Evolutionary conservation across 1,140 invertebrate genomes (phyloP).

Genomic region (Apis dorsata): DNA sequence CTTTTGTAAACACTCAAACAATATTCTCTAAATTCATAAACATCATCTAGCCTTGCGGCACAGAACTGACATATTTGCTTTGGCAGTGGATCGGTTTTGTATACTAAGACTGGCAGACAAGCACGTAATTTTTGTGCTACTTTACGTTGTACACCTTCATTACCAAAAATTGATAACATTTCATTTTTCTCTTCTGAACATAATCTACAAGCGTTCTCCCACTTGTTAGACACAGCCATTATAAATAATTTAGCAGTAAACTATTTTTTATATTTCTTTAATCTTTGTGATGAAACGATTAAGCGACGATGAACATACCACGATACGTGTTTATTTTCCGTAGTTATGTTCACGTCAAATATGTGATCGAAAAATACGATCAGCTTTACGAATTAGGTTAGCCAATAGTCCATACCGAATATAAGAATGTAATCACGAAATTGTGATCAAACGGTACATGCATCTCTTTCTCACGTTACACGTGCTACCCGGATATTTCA

Average conservation of each 20-base stretch:
- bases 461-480: constrained; percentile 26
- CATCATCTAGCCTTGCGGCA: constrained; percentile 72
- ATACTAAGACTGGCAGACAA: constrained; percentile 71
- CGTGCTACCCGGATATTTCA: not conserved
- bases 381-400: constrained; percentile 49
- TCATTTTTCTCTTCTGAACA: constrained; percentile 71
- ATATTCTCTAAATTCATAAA: constrained; percentile 71
- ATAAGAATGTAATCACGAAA: not conserved
- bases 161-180: constrained; percentile 73
- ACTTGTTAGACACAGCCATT: constrained; percentile 57
- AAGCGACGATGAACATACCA: not conserved
- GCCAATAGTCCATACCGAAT: constrained; percentile 12
- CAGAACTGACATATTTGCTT: constrained; percentile 76
- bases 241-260: constrained; percentile 22
- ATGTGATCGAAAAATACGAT: not conserved
- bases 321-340: constrained; percentile 20
- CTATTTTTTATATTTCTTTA: not conserved
- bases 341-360: constrained; percentile 3
- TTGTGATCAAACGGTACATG: not conserved
- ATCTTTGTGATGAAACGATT: not conserved
- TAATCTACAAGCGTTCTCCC: constrained; percentile 71
- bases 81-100: constrained; percentile 73
- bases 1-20: constrained; percentile 70
- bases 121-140: constrained; percentile 71
- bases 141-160: constrained; percentile 69